A percentile compares a stretch with the other conserved stretches of the same genome.
Evolutionary conservation across 2,797 vertebrate species (phyloP).

Genomic region (Pangasius djambal): DNA sequence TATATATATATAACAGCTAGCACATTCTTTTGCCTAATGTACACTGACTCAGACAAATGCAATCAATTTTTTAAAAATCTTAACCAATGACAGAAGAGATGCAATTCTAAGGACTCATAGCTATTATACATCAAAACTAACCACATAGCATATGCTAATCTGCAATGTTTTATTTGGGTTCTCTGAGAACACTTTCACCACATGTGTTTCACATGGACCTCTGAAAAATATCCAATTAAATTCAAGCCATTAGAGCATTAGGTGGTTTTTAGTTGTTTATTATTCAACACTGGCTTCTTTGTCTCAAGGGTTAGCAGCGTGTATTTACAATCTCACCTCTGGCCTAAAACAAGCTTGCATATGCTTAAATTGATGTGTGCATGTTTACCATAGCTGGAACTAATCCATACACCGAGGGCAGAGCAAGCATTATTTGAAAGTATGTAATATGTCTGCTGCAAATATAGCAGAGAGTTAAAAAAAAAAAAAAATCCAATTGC

Average conservation of each 20-base stretch:
- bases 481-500: constrained; percentile 1
- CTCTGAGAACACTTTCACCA: background rate
- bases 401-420: background rate
- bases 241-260: background rate
- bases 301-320: background rate
- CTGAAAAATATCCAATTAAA: background rate
- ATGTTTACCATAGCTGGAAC: background rate
- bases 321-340: constrained; percentile 32
- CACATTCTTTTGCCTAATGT: background rate
- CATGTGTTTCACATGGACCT: background rate
- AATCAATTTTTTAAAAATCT: background rate
- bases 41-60: background rate
- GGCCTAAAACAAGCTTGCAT: constrained; percentile 35
- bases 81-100: background rate
- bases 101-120: background rate
- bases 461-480: background rate
- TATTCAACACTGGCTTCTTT: background rate
- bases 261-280: background rate
- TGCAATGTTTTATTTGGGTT: background rate
- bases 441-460: background rate
- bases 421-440: background rate
- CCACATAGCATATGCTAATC: background rate
- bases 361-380: constrained; percentile 26
- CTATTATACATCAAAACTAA: constrained; percentile 1
- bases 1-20: background rate